Base-by-base conservation (phyloP, 2,797 vertebrate species). In the Sebastes goodei region DNA sequence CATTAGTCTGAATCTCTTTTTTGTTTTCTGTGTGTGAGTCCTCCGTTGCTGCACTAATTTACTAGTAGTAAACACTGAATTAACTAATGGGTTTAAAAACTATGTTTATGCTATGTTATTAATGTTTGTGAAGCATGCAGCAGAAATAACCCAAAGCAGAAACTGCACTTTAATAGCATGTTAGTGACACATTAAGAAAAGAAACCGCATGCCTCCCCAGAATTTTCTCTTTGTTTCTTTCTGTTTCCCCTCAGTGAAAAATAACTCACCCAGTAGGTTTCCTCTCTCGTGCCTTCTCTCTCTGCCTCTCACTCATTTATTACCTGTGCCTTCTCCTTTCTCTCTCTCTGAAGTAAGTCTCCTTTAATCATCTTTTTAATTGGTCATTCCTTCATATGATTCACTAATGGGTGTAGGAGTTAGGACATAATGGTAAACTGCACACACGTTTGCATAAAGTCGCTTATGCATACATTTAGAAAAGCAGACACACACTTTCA, bases 311-410 rank as follows among this genome's bases (percentile, higher is more conserved):
- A 20, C 29, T 82, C 29, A 62, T 87, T 82, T 83, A 74, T 78
- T 75, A 75, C 69, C 63, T 76, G 14, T 35, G 49, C 52, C 46
- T 15, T 27, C 78, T 61, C 38, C 46, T 60, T 32, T 25, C 21
- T n/a, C 33, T n/a, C 30, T 49, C 52, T 21, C 64, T 67, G 38
- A 82, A 76, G 64, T 66, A 76, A 59, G 71, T 88, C 75, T 88
- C 73, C 46, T 89, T 77, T 92, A 89, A 93, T 92, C 82, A 74
- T 71, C 64, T 86, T 92, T 89, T 90, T 89, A 93, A 93, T 90
- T 90, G 89, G 74, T 81, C 84, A 83, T 80, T 91, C 76, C 78
- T 74, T 90, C 82, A 86, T 25, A 79, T 78, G 69, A 83, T 78
- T 66, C 81, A 69, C 57, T 88, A 84, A 84, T 82, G 71, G 57